Percentiles rank a stretch among this genome's conserved stretches.
Conservation (phyloP, 1,140 invertebrate species). For the Anagrus nilaparvatae region DNA sequence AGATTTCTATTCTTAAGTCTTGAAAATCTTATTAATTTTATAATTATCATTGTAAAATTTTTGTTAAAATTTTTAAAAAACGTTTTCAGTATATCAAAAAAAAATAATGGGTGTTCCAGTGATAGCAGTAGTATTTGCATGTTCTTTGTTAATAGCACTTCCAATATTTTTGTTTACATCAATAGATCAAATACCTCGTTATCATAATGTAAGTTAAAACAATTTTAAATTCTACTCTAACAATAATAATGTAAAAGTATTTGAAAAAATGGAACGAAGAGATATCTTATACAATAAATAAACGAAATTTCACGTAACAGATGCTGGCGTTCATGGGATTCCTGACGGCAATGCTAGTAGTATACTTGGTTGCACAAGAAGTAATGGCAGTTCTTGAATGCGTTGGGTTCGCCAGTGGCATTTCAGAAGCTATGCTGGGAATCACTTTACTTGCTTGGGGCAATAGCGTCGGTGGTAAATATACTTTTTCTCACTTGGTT, state of each 20-base stretch:
- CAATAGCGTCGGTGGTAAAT: conserved; percentile 57
- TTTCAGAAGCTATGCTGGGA: conserved; percentile 56
- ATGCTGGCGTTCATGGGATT: conserved; percentile 55
- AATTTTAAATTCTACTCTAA: not conserved
- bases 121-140: not conserved
- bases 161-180: conserved; percentile 23
- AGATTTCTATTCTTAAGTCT: too few relatives aligned
- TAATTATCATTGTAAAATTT: too few relatives aligned
- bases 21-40: too few relatives aligned
- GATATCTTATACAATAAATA: too few relatives aligned
- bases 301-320: too few relatives aligned
- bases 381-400: conserved; percentile 53
- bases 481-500: not conserved
- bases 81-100: too few relatives aligned
- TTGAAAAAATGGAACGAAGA: too few relatives aligned
- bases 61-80: too few relatives aligned
- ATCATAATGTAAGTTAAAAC: conserved; percentile 29
- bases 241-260: not conserved
- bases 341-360: conserved; percentile 51
- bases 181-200: conserved; percentile 25
- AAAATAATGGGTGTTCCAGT: too few relatives aligned
- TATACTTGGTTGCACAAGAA: conserved; percentile 58
- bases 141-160: not conserved
- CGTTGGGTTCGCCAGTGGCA: conserved; percentile 49
- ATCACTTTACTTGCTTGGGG: conserved; percentile 63